Evolutionary conservation across 2,888 invertebrate genomes (phyloP), one percentile per base, ranked within the genome.

Genomic region (Thelaira solivaga): DNA sequence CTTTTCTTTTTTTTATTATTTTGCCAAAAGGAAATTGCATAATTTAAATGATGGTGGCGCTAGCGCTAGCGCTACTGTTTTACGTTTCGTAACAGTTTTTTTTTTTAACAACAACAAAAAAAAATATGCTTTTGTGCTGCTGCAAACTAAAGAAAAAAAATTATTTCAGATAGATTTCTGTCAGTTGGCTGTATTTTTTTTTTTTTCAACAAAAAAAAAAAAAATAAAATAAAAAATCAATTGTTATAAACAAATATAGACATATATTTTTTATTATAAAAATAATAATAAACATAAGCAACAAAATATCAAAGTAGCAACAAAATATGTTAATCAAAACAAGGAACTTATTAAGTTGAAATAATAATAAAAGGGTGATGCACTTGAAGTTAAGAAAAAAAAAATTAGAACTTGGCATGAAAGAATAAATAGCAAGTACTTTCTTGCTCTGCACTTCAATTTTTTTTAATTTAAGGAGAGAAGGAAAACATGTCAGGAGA

Each of bases 11-110:
- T 59, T 39, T 20, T n/a, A 16, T 16, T 49, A 41, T 73, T 65
- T 73, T 49, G 72, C 76, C 67, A 77, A 77, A 72, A 77, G 77
- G 77, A 77, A 77, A 73, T 77, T 77, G 77, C 77, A 77, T 77
- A 77, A 77, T 77, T 72, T 73, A 67, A 69, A 69, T 69, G 49
- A 77, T 73, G 72, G 13, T 47, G 47, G 31, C 16, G 36, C n/a
- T n/a, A n/a, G n/a, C n/a, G n/a, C n/a, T n/a, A n/a, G 62, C 72
- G 76, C 76, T 77, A 77, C 77, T 77, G 77, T 77, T 77, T 77
- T 72, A 61, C 45, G 65, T 76, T 67, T 76, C 71, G 59, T 76
- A 76, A 76, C 65, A 64, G 41, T 41, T 57, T 59, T 69, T 18
- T 51, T 36, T 55, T 36, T 64, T 41, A 57, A n/a, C n/a, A n/a